phyloP scores from a whole-genome alignment of 2,797 vertebrate genomes.

The Cirrhinus molitorella region DNA sequence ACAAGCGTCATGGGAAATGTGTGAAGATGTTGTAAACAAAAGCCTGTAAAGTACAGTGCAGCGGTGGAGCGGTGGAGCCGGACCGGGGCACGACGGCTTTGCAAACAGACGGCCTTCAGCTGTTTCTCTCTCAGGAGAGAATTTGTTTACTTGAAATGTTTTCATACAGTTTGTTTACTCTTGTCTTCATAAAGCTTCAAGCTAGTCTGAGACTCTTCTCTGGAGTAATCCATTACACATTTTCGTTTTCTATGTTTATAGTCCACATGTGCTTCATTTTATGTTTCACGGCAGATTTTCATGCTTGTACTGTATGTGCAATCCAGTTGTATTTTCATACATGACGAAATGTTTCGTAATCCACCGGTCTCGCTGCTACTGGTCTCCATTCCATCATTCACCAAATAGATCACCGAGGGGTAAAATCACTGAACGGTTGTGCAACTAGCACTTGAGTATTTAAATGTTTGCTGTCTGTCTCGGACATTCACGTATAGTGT shows the following conservation, averaged over 20 bases:
- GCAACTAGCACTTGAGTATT: neutral
- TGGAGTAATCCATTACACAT: constrained; percentile 26
- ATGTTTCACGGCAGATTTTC: constrained; percentile 43
- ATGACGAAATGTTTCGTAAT: constrained; percentile 51
- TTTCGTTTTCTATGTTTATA: constrained; percentile 33
- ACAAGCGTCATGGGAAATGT: constrained; percentile 16
- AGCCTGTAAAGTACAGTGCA: constrained; percentile 5
- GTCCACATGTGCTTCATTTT: constrained; percentile 41
- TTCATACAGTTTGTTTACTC: constrained; percentile 40
- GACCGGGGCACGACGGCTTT: neutral
- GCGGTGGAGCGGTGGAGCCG: neutral
- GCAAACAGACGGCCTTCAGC: constrained; percentile 30
- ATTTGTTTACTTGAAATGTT: constrained; percentile 51
- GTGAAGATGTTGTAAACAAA: constrained; percentile 31
- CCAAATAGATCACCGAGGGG: constrained; percentile 25
- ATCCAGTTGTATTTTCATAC: constrained; percentile 39
- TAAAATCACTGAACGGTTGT: neutral
- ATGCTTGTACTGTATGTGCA: constrained; percentile 35
- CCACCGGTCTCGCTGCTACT: constrained; percentile 4
- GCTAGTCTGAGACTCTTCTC: constrained; percentile 32
- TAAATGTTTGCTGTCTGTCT: constrained; percentile 3
- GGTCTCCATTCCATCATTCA: constrained; percentile 45
- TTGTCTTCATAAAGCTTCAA: constrained; percentile 19
- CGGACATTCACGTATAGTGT: neutral
- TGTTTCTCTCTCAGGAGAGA: constrained; percentile 47